A percentile compares a stretch with the other conserved stretches of the same genome.
Conservation (phyloP, 2,797 vertebrate species). For the Girardinus metallicus region DNA sequence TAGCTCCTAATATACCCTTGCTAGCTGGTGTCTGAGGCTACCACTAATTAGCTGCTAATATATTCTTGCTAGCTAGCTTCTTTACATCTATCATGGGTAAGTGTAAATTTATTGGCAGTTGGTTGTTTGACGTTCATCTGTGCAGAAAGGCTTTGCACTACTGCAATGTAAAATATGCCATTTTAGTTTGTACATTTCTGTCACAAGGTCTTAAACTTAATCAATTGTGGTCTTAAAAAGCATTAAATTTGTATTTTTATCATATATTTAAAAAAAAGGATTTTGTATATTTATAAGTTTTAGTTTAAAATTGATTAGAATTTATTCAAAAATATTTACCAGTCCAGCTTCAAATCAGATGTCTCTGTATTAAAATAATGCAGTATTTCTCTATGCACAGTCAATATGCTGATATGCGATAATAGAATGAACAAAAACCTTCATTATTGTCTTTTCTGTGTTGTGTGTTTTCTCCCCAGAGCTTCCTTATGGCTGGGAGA, state of each 20-base stretch:
- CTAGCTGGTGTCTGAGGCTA: no score
- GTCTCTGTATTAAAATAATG: neutral
- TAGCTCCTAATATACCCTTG: no score
- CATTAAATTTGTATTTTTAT: neutral
- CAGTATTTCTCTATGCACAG: conserved; percentile 22
- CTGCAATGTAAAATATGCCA: no score
- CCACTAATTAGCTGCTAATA: no score
- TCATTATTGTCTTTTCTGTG: conserved; percentile 76
- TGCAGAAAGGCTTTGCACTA: no score
- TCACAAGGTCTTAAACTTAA: no score
- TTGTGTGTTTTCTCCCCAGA: conserved; percentile 79
- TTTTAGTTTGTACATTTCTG: no score
- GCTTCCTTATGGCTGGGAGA: conserved; percentile 99
- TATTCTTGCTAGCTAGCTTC: no score
- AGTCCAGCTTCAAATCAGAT: neutral
- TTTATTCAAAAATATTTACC: neutral
- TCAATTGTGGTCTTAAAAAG: no score
- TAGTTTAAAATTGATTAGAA: neutral
- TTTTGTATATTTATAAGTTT: neutral
- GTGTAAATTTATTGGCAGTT: no score
- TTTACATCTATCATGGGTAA: no score
- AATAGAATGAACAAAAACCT: conserved; percentile 47
- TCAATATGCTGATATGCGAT: conserved; percentile 37
- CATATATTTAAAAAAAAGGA: neutral
- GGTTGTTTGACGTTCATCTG: no score